A percentile compares a stretch with the other conserved stretches of the same genome.
Evolutionary conservation across 2,797 vertebrate genomes (phyloP).

Genomic region (Notolepis coatsorum): DNA sequence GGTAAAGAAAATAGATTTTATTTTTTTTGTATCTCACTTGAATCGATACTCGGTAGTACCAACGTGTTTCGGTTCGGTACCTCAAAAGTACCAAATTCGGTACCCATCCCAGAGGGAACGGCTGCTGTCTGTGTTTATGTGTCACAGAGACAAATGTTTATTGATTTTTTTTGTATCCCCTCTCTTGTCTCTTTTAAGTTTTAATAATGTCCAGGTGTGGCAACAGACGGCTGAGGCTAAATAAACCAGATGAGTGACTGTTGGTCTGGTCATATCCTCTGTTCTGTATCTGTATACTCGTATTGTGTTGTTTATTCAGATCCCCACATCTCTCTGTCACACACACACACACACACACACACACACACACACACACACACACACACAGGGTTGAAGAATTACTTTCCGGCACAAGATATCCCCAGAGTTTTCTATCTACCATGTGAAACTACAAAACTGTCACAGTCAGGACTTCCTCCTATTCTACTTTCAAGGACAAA

Average conservation of each 20-base stretch:
- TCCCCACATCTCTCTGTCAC: slow-evolving; percentile 5
- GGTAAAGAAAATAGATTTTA: no score
- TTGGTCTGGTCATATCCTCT: slow-evolving; percentile 17
- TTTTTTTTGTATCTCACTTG: no score
- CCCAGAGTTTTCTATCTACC: slow-evolving; percentile 83
- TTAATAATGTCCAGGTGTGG: slow-evolving; percentile 16
- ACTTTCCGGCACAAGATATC: slow-evolving; percentile 67
- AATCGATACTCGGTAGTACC: no score
- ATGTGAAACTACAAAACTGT: slow-evolving; percentile 90
- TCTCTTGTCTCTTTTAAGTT: neutral
- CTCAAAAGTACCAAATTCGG: no score
- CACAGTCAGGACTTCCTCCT: slow-evolving; percentile 96
- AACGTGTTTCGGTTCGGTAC: no score
- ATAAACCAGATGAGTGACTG: slow-evolving; percentile 28
- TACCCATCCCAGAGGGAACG: no score
- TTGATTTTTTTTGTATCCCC: neutral
- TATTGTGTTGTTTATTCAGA: no score
- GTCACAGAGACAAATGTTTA: neutral
- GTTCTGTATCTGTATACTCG: no score
- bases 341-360: slow-evolving; percentile 1
- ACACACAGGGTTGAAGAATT: slow-evolving; percentile 32
- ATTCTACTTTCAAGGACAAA: slow-evolving; percentile 92
- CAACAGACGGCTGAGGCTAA: slow-evolving; percentile 8
- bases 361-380: slow-evolving; percentile 10
- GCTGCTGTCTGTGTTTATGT: slow-evolving; percentile 19